These are phyloP conservation scores for Athene noctua DNA, from an alignment of 2,113 vertebrate genomes.

Conservation along the genomic window DNA sequence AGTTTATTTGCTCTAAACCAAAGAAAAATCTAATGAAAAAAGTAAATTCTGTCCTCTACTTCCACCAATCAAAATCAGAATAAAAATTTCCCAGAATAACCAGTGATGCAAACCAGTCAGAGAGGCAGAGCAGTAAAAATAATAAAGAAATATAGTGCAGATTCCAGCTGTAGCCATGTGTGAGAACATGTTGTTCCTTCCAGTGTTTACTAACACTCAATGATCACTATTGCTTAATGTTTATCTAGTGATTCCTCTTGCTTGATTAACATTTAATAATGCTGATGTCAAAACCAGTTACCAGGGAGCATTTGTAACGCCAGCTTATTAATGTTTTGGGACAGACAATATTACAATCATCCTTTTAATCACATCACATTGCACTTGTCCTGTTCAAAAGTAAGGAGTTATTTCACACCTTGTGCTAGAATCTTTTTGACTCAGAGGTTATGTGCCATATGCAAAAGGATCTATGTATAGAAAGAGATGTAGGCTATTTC, in stretches of 20 bases:
- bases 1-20: background rate
- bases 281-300: constrained; percentile 52
- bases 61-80: background rate
- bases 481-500: background rate
- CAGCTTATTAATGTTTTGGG: constrained; percentile 43
- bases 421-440: background rate
- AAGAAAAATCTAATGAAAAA: background rate
- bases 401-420: background rate
- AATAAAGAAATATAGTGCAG: background rate
- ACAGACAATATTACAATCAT: constrained; percentile 40
- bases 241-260: constrained; percentile 41
- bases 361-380: constrained; percentile 47
- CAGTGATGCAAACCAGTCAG: background rate
- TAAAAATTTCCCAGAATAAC: background rate
- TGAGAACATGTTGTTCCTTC: background rate
- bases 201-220: constrained; percentile 14
- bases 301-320: constrained; percentile 34
- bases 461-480: background rate
- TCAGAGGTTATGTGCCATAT: background rate
- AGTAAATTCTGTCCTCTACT: background rate
- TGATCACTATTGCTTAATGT: constrained; percentile 33
- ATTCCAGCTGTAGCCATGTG: background rate
- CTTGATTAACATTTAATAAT: constrained; percentile 67
- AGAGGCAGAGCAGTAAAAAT: background rate
- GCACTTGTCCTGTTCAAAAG: constrained; percentile 13